Percentiles rank a stretch among this genome's conserved stretches.
phyloP scores from a whole-genome alignment of 2,113 vertebrate species.

The Channa argus region DNA sequence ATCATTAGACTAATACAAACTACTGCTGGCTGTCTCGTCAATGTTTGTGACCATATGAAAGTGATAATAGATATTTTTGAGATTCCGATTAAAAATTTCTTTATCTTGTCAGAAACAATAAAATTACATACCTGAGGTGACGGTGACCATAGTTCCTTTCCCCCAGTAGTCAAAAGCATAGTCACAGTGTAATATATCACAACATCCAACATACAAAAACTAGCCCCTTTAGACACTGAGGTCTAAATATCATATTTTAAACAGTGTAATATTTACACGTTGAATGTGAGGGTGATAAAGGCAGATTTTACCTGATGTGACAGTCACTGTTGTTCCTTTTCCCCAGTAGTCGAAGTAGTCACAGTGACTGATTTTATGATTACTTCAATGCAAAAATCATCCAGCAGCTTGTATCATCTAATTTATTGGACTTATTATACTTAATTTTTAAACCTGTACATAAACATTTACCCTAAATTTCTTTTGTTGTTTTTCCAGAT shows the following conservation, averaged over 20 bases:
- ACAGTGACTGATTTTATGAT: constrained; percentile 52
- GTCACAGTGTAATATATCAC: constrained; percentile 33
- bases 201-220: constrained; percentile 41
- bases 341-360: constrained; percentile 66
- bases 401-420: not conserved
- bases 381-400: constrained; percentile 39
- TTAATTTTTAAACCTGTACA: not conserved
- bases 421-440: not conserved
- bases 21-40: not conserved
- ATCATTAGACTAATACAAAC: not conserved
- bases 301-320: constrained; percentile 56
- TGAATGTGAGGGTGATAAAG: not conserved
- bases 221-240: not conserved
- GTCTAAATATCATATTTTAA: not conserved
- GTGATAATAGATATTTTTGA: not conserved
- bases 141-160: constrained; percentile 20
- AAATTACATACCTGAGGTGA: constrained; percentile 75
- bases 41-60: constrained; percentile 1
- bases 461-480: not conserved
- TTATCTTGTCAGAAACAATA: constrained; percentile 2
- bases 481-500: not conserved
- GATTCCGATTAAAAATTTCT: not conserved
- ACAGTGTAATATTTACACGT: not conserved
- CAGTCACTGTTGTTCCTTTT: constrained; percentile 65
- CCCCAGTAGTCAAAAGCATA: too few relatives aligned